A percentile compares a stretch with the other conserved stretches of the same genome.
These are phyloP conservation scores for Pipistrellus kuhlii DNA, from an alignment of 2,797 vertebrate species.

Conservation along the genomic window DNA sequence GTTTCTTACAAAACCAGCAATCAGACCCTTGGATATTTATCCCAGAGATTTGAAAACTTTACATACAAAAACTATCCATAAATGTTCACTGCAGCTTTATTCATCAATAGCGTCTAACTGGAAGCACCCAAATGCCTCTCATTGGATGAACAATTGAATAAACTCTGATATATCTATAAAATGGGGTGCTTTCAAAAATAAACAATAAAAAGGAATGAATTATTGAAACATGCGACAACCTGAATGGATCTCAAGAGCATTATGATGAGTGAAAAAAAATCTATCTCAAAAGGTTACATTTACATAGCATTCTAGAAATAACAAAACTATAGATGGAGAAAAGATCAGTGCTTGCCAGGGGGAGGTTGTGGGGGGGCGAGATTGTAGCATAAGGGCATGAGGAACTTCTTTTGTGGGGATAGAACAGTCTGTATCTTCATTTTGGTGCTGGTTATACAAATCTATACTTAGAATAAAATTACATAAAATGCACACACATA, in stretches of 20 bases:
- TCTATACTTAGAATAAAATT: neutral
- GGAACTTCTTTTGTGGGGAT: neutral
- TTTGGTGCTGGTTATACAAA: neutral
- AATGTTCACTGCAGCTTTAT: neutral
- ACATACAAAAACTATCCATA: neutral
- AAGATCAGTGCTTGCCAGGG: neutral
- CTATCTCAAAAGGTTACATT: conserved; percentile 28
- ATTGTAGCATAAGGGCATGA: neutral
- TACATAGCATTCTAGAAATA: conserved; percentile 4
- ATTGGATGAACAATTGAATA: neutral
- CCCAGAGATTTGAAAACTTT: neutral
- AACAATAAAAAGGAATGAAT: neutral
- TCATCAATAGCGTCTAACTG: neutral
- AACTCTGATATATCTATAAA: neutral
- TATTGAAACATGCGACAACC: neutral
- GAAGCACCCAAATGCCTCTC: neutral
- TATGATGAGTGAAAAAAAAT: neutral
- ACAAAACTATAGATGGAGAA: neutral
- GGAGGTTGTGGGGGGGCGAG: neutral
- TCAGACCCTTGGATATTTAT: neutral
- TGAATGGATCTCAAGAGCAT: neutral
- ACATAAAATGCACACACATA: neutral
- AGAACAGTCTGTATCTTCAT: neutral
- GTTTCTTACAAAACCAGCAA: conserved; percentile 10
- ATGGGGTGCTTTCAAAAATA: neutral